Base-by-base conservation (phyloP, 2,113 vertebrate species). In the Sapajus apella region DNA sequence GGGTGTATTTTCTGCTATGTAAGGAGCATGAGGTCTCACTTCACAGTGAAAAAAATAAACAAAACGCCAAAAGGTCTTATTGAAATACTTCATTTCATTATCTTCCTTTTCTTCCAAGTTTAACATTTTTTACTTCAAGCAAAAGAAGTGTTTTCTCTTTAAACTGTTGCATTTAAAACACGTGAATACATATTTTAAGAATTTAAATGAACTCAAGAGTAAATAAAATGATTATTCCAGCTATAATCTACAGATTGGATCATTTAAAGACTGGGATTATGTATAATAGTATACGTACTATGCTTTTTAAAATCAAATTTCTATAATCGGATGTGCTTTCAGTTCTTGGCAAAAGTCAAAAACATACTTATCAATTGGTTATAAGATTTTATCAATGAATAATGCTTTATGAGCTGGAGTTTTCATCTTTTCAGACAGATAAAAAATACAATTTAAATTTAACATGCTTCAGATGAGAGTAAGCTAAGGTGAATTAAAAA, bases 131-230 rank as follows among this genome's bases (percentile, higher is more conserved):
- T n/a, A 84, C 21, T 91, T 61, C 21, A 47, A 45, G 27, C 18
- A 83, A 93, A 95, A 85, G 52, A 70, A 37, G 7, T 16, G 18
- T 55, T 85, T 96, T 91, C 21, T 77, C 58, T 89, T 83, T 75
- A 50, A 30, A 70, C 9, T 72, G 6, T 88, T 66, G 3, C 21
- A 70, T 35, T 37, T 80, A 47, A 32, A 89, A 94, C 68, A 52
- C 0, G 56, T 66, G 25, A 86, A 66, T 40, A 61, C 0, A 30
- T 35, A 92, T 20, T 94, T 61, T 43, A 87, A 96, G 72, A 77
- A 86, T 76, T 87, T 52, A 70, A 88, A 75, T 72, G 17, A 9
- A 61, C 14, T 86, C 21, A 73, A 23, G 5, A 95, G 55, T 77
- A 82, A 93, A 81, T 3, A 68, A 76, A 97, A 77, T 50, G 82